Evolutionary conservation across 2,113 vertebrate species (phyloP).

Genomic region (Oophaga pumilio): DNA sequence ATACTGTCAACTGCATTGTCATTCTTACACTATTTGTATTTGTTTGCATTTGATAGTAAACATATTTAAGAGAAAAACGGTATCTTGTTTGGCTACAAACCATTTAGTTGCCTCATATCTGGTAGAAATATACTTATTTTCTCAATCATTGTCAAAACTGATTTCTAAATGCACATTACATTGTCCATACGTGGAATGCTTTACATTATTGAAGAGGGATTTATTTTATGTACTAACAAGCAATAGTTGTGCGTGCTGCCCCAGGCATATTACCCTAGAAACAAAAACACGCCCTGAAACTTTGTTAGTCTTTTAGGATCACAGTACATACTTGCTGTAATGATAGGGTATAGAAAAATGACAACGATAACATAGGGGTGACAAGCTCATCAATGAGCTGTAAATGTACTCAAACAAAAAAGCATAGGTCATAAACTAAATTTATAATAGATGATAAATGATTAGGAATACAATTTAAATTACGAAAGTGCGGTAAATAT

Average conservation of each 20-base stretch:
- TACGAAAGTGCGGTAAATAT: too few relatives aligned
- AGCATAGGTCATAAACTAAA: not conserved
- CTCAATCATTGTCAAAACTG: too few relatives aligned
- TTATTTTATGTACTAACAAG: not conserved
- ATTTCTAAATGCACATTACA: too few relatives aligned
- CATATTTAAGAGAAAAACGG: too few relatives aligned
- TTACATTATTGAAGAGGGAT: not conserved
- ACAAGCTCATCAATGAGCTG: constrained; percentile 28
- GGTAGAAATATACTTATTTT: too few relatives aligned
- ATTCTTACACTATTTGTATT: too few relatives aligned
- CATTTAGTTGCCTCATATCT: too few relatives aligned
- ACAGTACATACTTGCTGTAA: constrained; percentile 22
- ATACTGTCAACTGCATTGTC: too few relatives aligned
- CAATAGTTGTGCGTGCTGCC: not conserved
- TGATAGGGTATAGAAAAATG: constrained; percentile 28
- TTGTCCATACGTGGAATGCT: too few relatives aligned
- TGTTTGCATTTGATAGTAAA: too few relatives aligned
- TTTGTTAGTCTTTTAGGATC: not conserved
- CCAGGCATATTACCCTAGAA: not conserved
- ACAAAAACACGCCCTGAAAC: not conserved
- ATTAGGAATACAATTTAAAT: too few relatives aligned
- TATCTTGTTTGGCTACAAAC: too few relatives aligned
- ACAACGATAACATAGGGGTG: constrained; percentile 22
- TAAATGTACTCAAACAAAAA: constrained; percentile 17
- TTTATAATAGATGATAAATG: not conserved